phyloP scores from a whole-genome alignment of 2,797 vertebrate species.

The Crocidura indochinensis region DNA sequence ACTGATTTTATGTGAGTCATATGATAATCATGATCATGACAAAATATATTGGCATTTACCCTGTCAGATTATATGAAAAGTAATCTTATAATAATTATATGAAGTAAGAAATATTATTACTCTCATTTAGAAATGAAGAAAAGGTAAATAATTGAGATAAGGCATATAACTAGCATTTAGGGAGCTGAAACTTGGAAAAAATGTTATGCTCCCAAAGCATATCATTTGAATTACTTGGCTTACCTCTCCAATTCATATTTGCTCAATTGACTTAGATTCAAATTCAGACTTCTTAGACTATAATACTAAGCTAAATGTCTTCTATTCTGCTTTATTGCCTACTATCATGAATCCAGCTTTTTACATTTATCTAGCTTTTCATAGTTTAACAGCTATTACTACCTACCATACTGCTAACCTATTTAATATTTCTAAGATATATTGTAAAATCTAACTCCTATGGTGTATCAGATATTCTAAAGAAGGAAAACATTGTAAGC shows the following conservation, averaged over 20 bases:
- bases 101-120: neutral
- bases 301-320: neutral
- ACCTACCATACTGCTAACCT: neutral
- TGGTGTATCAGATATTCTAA: neutral
- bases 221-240: neutral
- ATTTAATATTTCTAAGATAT: neutral
- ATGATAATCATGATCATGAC: neutral
- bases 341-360: neutral
- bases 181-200: conserved; percentile 9
- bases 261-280: neutral
- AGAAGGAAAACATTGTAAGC: neutral
- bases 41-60: neutral
- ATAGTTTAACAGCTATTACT: conserved; percentile 2
- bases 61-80: neutral
- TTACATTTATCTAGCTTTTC: neutral
- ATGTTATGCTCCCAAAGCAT: neutral
- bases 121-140: neutral
- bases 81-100: neutral
- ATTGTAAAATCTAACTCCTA: neutral
- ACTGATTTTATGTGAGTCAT: neutral
- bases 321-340: neutral
- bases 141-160: neutral
- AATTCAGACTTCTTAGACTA: neutral
- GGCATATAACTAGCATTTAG: neutral
- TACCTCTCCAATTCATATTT: neutral